These are phyloP conservation scores for Crenuchus spilurus DNA, from an alignment of 2,797 vertebrate species.

Conservation along the genomic window DNA sequence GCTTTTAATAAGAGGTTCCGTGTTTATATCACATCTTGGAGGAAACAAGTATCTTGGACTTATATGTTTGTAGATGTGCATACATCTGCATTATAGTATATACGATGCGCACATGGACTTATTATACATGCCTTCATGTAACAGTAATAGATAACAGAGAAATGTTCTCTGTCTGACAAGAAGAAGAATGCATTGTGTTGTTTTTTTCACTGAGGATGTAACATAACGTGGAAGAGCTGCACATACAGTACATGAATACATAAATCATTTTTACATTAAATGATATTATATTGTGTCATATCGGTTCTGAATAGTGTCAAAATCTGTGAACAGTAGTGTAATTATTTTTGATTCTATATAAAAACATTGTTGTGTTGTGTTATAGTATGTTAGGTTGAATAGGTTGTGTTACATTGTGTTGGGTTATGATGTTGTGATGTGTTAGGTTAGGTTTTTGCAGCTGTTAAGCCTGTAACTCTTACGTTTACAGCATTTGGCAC, in stretches of 20 bases:
- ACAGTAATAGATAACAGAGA: constrained; percentile 1
- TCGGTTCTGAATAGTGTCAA: too few relatives aligned
- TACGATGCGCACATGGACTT: neutral
- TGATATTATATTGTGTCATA: neutral
- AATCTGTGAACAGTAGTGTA: too few relatives aligned
- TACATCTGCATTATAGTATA: neutral
- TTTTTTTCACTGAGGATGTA: constrained; percentile 1
- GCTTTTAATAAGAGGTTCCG: constrained; percentile 9
- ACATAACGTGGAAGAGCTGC: neutral
- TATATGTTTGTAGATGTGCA: constrained; percentile 40
- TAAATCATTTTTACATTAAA: neutral
- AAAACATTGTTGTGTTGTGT: too few relatives aligned
- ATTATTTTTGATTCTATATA: too few relatives aligned
- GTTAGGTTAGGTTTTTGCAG: too few relatives aligned
- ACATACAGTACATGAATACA: neutral
- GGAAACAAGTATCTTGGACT: constrained; percentile 36
- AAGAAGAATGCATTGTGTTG: constrained; percentile 1
- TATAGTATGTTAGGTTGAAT: too few relatives aligned
- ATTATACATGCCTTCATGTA: neutral
- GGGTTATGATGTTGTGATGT: too few relatives aligned
- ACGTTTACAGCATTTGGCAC: too few relatives aligned
- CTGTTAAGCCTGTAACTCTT: constrained; percentile 12
- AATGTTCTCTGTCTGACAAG: neutral
- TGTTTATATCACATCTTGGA: neutral
- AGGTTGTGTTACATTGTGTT: too few relatives aligned